Conservation (phyloP, 35 echinoderm and acorn worm species). For the Apostichopus japonicus region DNA sequence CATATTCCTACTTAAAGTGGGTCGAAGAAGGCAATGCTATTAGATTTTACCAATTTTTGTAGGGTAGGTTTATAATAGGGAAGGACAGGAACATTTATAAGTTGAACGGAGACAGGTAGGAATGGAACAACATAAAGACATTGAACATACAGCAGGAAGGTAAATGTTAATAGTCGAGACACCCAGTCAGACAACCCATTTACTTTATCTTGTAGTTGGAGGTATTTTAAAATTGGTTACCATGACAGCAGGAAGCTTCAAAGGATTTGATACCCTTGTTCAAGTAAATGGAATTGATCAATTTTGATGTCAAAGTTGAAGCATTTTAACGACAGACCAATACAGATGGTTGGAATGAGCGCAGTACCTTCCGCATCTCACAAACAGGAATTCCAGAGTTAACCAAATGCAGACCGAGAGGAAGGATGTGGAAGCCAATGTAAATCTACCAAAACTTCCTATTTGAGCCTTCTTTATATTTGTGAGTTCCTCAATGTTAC, state of each 20-base stretch:
- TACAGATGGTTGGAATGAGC: neutral
- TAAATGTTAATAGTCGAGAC: no score
- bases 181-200: neutral
- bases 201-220: neutral
- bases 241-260: neutral
- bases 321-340: neutral
- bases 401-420: neutral
- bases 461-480: neutral
- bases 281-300: neutral
- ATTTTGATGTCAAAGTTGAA: neutral
- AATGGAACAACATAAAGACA: no score
- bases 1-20: no score
- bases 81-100: no score
- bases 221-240: neutral
- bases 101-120: no score
- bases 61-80: no score
- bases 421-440: constrained; percentile 24
- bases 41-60: no score
- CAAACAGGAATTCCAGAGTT: constrained; percentile 25
- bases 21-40: no score
- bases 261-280: neutral
- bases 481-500: constrained; percentile 17
- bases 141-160: no score
- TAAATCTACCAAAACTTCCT: constrained; percentile 44
- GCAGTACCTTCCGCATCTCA: neutral